phyloP scores from a whole-genome alignment of 2,888 invertebrate species.

The Cephonodes hylas region DNA sequence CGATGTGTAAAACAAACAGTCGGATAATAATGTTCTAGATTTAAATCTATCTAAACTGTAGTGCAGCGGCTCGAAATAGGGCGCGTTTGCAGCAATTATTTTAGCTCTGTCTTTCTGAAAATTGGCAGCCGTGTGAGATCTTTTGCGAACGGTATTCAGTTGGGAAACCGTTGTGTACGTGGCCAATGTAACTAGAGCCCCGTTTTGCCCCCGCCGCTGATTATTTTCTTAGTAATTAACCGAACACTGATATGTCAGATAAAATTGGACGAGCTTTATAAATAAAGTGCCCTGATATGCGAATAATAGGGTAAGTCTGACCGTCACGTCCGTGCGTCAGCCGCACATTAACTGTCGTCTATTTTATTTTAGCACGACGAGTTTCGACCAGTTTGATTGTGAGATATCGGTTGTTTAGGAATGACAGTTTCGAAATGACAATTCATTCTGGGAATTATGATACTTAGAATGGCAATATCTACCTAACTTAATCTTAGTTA shows the following conservation, averaged over 20 bases:
- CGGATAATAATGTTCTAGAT: conserved; percentile 69
- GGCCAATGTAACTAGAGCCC: conserved; percentile 52
- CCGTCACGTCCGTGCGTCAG: conserved; percentile 45
- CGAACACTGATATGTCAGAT: conserved; percentile 54
- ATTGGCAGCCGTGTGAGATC: conserved; percentile 79
- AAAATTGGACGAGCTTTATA: conserved; percentile 66
- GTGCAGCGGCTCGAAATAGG: conserved; percentile 74
- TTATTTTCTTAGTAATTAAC: conserved; percentile 26
- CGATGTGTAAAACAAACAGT: conserved; percentile 46
- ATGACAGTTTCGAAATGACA: conserved; percentile 1
- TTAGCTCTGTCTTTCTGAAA: conserved; percentile 81
- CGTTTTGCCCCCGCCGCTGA: conserved; percentile 41
- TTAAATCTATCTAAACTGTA: conserved; percentile 72
- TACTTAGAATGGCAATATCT: not conserved
- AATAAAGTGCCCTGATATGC: conserved; percentile 76
- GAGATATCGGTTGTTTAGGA: not conserved
- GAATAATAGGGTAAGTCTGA: conserved; percentile 73
- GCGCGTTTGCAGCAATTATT: conserved; percentile 79
- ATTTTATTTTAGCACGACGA: conserved; percentile 55
- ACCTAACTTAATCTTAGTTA: not conserved
- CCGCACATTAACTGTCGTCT: conserved; percentile 40
- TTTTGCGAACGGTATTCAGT: conserved; percentile 77
- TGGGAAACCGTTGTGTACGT: conserved; percentile 73
- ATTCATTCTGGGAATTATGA: too few species aligned
- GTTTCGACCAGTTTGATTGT: conserved; percentile 25